Base-by-base conservation (phyloP, 2,113 vertebrate genomes). In the Campylorhamphus procurvoides region DNA sequence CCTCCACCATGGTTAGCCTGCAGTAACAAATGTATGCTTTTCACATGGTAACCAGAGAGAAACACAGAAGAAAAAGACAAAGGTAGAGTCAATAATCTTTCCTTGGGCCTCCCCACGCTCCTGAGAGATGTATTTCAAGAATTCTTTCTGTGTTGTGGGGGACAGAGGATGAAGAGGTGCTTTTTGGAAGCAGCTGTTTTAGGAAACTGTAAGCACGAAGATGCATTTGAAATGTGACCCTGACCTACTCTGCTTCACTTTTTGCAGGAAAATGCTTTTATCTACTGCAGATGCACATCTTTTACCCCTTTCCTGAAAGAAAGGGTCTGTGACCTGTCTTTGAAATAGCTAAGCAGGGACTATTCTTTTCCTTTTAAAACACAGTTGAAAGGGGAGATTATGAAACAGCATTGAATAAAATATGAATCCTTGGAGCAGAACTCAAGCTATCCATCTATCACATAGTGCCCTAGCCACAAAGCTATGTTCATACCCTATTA, bases 251-350 rank as follows among this genome's bases (percentile, higher is more conserved):
- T 33, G 59, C 55, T 66, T 79, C 88, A 67, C 33, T 67, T 86
- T 88, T 88, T 84, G 72, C 67, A 80, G 63, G 35, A 88, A 90
- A 94, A 69, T 50, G 75, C 88, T 92, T 96, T 96, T 80, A 92
- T 94, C 83, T 88, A 17, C 37, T 63, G 59, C 33, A 92, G 46
- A 92, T 80, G 58, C 72, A 77, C 37, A 84, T 72, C 80, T 94
- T 96, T 93, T 77, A 90, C 85, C 50, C 76, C 63, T 83, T 80
- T 86, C 28, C 69, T 91, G 76, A 90, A 94, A 86, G 79, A 92
- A 90, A 35, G 16, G 59, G 79, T 86, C 88, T 88, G 24, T 88
- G 86, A 93, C 85, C 94, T 12, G 1, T 35, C 75, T 94, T 71
- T 67, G 79, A 93, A 95, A 74, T 35, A 80, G 79, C 83, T 86